phyloP scores from a whole-genome alignment of 2,888 invertebrate species.

The Anthrax anthrax region DNA sequence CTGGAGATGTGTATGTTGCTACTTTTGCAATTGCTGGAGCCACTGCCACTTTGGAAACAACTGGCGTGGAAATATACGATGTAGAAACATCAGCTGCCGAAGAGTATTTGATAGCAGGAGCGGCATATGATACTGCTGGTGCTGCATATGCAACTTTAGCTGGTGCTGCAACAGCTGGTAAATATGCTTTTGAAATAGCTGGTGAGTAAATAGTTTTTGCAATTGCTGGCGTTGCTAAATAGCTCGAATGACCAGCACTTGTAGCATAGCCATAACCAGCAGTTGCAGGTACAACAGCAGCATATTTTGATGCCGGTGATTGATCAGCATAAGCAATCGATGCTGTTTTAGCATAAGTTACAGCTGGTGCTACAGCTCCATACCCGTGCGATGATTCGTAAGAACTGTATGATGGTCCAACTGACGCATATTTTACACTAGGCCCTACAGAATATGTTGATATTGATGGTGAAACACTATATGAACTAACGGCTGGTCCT shows the following conservation, averaged over 20 bases:
- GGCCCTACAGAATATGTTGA: constrained; percentile 27
- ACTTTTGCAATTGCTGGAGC: constrained; percentile 12
- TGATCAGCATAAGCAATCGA: constrained; percentile 28
- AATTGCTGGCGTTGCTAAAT: constrained; percentile 14
- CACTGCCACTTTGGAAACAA: constrained; percentile 29
- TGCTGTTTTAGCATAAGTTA: constrained; percentile 26
- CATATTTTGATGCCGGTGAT: constrained; percentile 31
- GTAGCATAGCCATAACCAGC: constrained; percentile 44
- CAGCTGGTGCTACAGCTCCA: constrained; percentile 23
- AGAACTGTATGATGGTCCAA: constrained; percentile 22
- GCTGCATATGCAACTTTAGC: constrained; percentile 9
- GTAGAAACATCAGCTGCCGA: constrained; percentile 37
- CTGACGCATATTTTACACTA: constrained; percentile 29
- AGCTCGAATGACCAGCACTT: constrained; percentile 38
- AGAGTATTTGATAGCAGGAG: constrained; percentile 18
- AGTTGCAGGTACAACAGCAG: constrained; percentile 33
- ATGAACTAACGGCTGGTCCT: constrained; percentile 24
- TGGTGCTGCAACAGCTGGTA: constrained; percentile 13
- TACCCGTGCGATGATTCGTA: constrained; percentile 26
- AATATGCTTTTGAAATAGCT: constrained; percentile 12
- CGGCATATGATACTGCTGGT: constrained; percentile 18
- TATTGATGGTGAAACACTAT: constrained; percentile 23
- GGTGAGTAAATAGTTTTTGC: constrained; percentile 30
- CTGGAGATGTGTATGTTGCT: constrained; percentile 13
- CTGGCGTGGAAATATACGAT: constrained; percentile 23